Evolutionary conservation across 1,140 invertebrate species (phyloP).

Genomic region (Sitodiplosis mosellana): DNA sequence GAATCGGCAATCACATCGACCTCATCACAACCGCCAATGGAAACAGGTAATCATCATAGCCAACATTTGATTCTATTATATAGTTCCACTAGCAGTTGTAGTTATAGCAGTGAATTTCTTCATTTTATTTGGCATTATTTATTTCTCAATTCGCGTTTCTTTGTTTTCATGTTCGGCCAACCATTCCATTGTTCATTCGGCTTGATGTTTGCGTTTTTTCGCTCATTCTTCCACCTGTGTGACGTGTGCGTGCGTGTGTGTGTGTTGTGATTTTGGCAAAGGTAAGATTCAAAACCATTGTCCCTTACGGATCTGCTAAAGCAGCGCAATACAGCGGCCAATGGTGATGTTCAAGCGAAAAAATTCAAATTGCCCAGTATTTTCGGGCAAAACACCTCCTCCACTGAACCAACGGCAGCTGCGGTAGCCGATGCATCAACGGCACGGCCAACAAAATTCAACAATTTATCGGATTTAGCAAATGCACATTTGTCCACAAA

Average conservation of each 20-base stretch:
- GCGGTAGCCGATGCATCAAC: neutral
- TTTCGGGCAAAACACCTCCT: neutral
- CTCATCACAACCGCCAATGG: constrained; percentile 5
- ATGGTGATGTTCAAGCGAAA: no score
- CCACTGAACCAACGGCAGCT: neutral
- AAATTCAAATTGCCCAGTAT: no score
- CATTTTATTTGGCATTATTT: constrained; percentile 26
- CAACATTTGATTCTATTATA: constrained; percentile 7
- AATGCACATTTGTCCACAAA: neutral
- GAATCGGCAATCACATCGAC: neutral
- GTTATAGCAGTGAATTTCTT: constrained; percentile 9
- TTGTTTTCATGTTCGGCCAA: constrained; percentile 5
- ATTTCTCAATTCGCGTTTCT: constrained; percentile 9
- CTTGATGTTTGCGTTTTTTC: constrained; percentile 11
- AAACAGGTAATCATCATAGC: constrained; percentile 18
- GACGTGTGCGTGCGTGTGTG: no score
- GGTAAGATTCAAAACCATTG: constrained; percentile 27
- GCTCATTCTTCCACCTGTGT: no score
- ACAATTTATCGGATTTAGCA: neutral
- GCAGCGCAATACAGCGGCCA: neutral
- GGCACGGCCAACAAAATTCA: neutral
- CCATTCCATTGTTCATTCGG: no score
- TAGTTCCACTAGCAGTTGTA: no score
- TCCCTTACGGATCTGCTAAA: neutral
- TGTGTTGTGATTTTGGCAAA: constrained; percentile 12